A percentile compares a stretch with the other conserved stretches of the same genome.
Conservation (phyloP, 1,140 invertebrate genomes). For the Calycopis cecrops region DNA sequence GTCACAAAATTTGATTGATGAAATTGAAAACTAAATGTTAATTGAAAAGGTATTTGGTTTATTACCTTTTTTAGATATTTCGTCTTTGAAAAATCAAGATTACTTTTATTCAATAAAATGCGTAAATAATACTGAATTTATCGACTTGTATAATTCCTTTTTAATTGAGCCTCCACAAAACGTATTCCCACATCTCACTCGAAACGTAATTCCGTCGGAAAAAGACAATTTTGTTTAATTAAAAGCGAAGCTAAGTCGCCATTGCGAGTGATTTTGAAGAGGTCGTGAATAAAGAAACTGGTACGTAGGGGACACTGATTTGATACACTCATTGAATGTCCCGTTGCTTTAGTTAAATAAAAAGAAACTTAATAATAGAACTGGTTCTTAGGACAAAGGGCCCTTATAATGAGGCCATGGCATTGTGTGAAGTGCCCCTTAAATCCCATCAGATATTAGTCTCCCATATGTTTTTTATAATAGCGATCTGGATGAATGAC, state of each 20-base stretch:
- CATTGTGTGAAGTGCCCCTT: conserved; percentile 64
- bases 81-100: too few species aligned
- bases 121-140: too few species aligned
- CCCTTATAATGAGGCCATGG: conserved; percentile 70
- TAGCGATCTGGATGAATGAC: conserved; percentile 27
- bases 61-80: too few species aligned
- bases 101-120: too few species aligned
- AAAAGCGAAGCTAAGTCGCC: conserved; percentile 58
- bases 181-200: neutral
- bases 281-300: conserved; percentile 57
- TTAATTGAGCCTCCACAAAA: neutral
- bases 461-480: conserved; percentile 62
- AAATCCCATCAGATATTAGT: conserved; percentile 44
- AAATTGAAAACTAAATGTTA: too few species aligned
- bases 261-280: conserved; percentile 40
- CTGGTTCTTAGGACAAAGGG: conserved; percentile 71
- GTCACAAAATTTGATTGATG: too few species aligned
- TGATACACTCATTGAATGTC: conserved; percentile 69
- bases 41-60: too few species aligned
- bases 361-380: conserved; percentile 58
- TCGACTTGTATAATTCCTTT: neutral
- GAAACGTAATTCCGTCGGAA: conserved; percentile 1
- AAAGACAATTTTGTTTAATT: conserved; percentile 56
- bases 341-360: conserved; percentile 58
- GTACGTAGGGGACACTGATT: conserved; percentile 54